Evolutionary conservation across 1,140 invertebrate genomes (phyloP), one percentile per base, ranked within the genome.

Genomic region (Euschistus heros): DNA sequence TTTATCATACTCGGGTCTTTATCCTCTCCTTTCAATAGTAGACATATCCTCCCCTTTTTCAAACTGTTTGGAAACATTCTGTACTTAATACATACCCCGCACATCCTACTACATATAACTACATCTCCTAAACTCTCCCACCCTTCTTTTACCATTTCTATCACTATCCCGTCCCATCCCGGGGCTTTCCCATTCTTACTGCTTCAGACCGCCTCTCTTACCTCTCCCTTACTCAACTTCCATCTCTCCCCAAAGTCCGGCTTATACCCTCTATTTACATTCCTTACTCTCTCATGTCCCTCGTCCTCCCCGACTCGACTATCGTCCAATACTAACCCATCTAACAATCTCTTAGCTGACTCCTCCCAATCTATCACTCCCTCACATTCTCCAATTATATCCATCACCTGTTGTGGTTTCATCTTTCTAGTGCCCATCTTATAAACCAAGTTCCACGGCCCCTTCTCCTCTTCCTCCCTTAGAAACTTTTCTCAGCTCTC

Each of bases 391-490:
- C 47, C 47, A 13, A 52, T 52, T 6, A 18, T 18, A 52, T 6
- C 47, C 47, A 52, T 13, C n/a, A 18, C 47, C 6, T 52, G 6
- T 18, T 52, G 6, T 17, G 47, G 47, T 18, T 52, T 52, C 47
- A 52, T 18, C n/a, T 52, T 52, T 18, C n/a, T 18, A 13, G 8
- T 52, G 6, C 8, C n/a, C 47, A 52, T 10, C n/a, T 52, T 52
- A 18, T 52, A 52, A 6, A 52, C 47, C n/a, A 52, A 18, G 47
- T 52, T 52, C 47, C 47, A 52, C n/a, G n/a, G 47, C 8, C 47
- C 47, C 20, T 52, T 52, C 8, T 52, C 47, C 8, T 13, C 8
- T 18, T 52, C 47, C 6, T 52, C 47, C 20, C 20, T 5, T 13
- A 52, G 13, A 52, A 52, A 52, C 5, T 18, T 52, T 18, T 52